These are phyloP conservation scores for Nephila pilipes DNA, from an alignment of 1,140 invertebrate species.

Conservation along the genomic window DNA sequence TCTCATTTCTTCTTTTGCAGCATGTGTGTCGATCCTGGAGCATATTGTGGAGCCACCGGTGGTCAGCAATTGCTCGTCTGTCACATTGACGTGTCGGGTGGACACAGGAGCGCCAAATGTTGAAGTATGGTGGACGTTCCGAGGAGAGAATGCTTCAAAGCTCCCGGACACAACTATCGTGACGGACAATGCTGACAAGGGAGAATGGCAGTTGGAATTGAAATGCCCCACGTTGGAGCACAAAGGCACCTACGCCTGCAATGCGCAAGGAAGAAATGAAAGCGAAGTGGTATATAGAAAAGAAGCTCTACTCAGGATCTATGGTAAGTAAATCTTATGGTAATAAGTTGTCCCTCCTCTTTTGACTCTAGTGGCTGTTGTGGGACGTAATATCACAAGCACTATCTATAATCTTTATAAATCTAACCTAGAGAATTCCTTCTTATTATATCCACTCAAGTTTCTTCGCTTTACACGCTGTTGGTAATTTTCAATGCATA, in stretches of 20 bases:
- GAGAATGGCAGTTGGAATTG: slow-evolving; percentile 76
- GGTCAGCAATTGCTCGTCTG: slow-evolving; percentile 78
- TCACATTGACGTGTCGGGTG: slow-evolving; percentile 76
- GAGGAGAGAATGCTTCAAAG: slow-evolving; percentile 78
- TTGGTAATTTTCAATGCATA: no score
- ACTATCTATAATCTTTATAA: no score
- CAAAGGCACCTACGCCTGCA: slow-evolving; percentile 77
- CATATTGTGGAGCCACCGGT: slow-evolving; percentile 77
- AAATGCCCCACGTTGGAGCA: slow-evolving; percentile 77
- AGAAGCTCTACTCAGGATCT: slow-evolving; percentile 78
- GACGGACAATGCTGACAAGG: slow-evolving; percentile 67
- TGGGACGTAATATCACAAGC: no score
- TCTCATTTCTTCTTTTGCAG: slow-evolving; percentile 56
- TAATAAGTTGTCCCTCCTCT: no score
- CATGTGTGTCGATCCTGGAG: slow-evolving; percentile 73
- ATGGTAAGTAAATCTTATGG: slow-evolving; percentile 77
- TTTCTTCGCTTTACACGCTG: no score
- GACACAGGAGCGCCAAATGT: slow-evolving; percentile 62
- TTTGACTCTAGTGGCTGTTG: no score
- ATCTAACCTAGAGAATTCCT: no score
- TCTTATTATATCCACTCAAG: no score
- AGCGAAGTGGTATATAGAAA: slow-evolving; percentile 78
- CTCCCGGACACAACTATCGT: slow-evolving; percentile 76
- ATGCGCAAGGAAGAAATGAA: slow-evolving; percentile 77
- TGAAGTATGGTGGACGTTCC: slow-evolving; percentile 79